Evolutionary conservation across 2,797 vertebrate species (phyloP).

Genomic region (Vespertilio murinus): DNA sequence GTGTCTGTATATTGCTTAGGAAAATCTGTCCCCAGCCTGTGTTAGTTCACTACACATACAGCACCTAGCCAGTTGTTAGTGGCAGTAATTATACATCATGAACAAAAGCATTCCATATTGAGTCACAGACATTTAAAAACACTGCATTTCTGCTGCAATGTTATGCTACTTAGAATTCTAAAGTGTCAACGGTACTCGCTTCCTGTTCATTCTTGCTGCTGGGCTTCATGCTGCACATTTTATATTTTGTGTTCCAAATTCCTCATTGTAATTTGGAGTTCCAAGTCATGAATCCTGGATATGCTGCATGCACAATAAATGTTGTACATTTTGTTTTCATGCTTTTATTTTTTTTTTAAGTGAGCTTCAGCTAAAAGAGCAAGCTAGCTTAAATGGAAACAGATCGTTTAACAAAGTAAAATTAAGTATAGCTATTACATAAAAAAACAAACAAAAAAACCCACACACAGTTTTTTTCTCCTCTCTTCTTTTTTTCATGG

Average conservation of each 20-base stretch:
- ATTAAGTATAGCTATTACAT: constrained; percentile 39
- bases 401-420: neutral
- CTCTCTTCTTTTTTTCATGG: neutral
- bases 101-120: constrained; percentile 72
- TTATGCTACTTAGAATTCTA: constrained; percentile 72
- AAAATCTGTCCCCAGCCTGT: constrained; percentile 33
- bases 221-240: constrained; percentile 58
- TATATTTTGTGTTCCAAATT: constrained; percentile 78
- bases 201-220: constrained; percentile 61
- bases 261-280: constrained; percentile 66
- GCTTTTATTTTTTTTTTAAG: neutral
- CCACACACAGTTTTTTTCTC: neutral
- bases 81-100: constrained; percentile 47
- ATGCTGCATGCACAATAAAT: constrained; percentile 52
- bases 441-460: neutral
- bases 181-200: constrained; percentile 79
- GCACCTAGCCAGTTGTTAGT: constrained; percentile 62
- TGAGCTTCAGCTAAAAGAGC: constrained; percentile 68
- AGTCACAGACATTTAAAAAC: constrained; percentile 66
- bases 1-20: constrained; percentile 11
- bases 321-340: constrained; percentile 63
- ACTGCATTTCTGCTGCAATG: constrained; percentile 53
- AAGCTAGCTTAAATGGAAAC: constrained; percentile 68
- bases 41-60: neutral
- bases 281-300: constrained; percentile 75